These are phyloP conservation scores for Urosaurus nigricauda DNA, from an alignment of 2,797 vertebrate genomes.

Conservation along the genomic window DNA sequence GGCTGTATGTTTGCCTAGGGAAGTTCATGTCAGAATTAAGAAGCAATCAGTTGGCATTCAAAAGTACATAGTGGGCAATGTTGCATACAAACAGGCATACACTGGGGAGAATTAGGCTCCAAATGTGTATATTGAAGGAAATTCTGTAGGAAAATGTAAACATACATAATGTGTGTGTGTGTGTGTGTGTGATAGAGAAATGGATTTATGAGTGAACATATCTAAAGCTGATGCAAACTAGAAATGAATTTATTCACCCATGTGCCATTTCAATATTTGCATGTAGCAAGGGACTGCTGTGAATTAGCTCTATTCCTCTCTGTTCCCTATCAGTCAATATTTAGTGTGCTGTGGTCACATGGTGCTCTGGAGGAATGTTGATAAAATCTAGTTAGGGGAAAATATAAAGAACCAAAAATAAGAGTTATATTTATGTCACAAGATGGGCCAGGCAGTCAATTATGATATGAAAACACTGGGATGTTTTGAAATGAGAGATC, in stretches of 20 bases:
- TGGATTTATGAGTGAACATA: not conserved
- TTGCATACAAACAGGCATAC: not conserved
- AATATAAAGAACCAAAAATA: not conserved
- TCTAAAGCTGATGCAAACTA: not conserved
- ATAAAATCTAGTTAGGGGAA: not conserved
- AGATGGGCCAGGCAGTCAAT: not conserved
- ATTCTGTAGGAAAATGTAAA: not conserved
- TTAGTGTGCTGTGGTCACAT: not conserved
- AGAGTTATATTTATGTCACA: conserved; percentile 13
- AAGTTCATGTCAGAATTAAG: not conserved
- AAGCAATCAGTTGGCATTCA: not conserved
- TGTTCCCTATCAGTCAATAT: not conserved
- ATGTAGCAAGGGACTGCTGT: not conserved
- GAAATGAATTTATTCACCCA: not conserved
- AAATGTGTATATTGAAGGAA: not conserved
- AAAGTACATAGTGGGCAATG: not conserved
- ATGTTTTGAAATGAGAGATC: not conserved
- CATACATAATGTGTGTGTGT: no score
- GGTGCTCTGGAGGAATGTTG: not conserved
- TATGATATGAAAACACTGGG: not conserved
- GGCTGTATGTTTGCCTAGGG: not conserved
- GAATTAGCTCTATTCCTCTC: not conserved
- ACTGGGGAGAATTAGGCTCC: not conserved
- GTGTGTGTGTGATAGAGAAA: not conserved
- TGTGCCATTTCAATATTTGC: no score